A percentile compares a stretch with the other conserved stretches of the same genome.
These are phyloP conservation scores for Lapara coniferarum DNA, from an alignment of 2,888 invertebrate genomes.

Conservation along the genomic window DNA sequence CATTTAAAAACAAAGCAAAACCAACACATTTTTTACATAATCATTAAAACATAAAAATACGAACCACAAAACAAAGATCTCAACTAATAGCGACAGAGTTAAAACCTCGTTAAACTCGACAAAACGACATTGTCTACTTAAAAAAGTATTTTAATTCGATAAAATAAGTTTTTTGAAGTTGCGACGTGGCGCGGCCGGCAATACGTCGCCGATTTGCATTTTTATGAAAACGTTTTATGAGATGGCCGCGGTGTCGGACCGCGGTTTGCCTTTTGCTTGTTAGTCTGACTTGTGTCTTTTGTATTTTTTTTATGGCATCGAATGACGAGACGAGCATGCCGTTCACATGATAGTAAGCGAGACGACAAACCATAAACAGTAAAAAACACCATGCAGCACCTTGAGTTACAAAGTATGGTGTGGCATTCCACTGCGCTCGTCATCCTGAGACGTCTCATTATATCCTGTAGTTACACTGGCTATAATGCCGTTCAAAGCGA, in stretches of 20 bases:
- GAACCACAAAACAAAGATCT: not conserved
- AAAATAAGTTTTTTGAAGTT: conserved; percentile 62
- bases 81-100: conserved; percentile 31
- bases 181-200: conserved; percentile 57
- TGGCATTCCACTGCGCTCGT: too few relatives aligned
- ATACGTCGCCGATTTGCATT: conserved; percentile 79
- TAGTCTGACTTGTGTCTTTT: not conserved
- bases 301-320: too few relatives aligned
- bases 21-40: not conserved
- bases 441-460: too few relatives aligned
- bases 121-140: conserved; percentile 64
- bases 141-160: conserved; percentile 77
- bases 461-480: too few relatives aligned
- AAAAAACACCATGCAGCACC: too few relatives aligned
- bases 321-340: too few relatives aligned
- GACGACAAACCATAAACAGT: too few relatives aligned
- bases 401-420: too few relatives aligned
- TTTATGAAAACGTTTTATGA: conserved; percentile 78
- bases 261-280: conserved; percentile 25
- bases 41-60: not conserved
- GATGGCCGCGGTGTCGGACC: conserved; percentile 45
- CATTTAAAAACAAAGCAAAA: not conserved
- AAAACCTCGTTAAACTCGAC: conserved; percentile 51
- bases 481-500: too few relatives aligned
- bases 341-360: too few relatives aligned